These are phyloP conservation scores for Scrobipalpa atriplicella DNA, from an alignment of 2,888 invertebrate species.

Conservation along the genomic window DNA sequence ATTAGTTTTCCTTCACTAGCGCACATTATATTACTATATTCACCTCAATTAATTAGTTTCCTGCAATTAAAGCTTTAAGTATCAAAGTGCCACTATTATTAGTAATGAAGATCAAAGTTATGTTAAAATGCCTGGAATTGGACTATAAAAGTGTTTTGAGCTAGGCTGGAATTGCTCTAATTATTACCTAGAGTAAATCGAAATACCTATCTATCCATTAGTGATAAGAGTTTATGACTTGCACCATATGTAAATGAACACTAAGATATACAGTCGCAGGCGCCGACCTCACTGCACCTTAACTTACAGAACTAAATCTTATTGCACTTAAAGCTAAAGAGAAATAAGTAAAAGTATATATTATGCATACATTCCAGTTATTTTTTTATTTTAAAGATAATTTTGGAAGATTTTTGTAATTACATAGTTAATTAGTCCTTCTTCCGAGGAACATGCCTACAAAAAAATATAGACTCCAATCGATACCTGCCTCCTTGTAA, in stretches of 20 bases:
- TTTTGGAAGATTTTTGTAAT: too few relatives aligned
- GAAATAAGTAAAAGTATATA: too few relatives aligned
- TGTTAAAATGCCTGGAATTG: not conserved
- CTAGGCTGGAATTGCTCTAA: not conserved
- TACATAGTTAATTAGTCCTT: too few relatives aligned
- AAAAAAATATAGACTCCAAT: too few relatives aligned
- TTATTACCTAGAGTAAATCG: not conserved
- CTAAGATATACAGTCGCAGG: constrained; percentile 4
- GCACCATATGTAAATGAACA: constrained; percentile 7
- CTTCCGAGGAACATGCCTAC: too few relatives aligned
- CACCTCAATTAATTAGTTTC: not conserved
- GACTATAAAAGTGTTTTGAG: not conserved
- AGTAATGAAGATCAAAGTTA: not conserved
- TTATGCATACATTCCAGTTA: too few relatives aligned
- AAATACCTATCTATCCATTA: not conserved
- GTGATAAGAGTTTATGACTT: not conserved
- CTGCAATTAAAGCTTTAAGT: not conserved
- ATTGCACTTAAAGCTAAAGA: not conserved
- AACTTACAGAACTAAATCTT: constrained; percentile 7
- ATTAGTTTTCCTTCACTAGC: too few relatives aligned
- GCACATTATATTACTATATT: not conserved
- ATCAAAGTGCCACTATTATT: not conserved
- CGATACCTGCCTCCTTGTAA: too few relatives aligned
- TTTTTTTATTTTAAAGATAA: too few relatives aligned
- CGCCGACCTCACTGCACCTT: constrained; percentile 5